A percentile compares a stretch with the other conserved stretches of the same genome.
Conservation (phyloP, 2,797 vertebrate species). For the Oophaga sylvatica region DNA sequence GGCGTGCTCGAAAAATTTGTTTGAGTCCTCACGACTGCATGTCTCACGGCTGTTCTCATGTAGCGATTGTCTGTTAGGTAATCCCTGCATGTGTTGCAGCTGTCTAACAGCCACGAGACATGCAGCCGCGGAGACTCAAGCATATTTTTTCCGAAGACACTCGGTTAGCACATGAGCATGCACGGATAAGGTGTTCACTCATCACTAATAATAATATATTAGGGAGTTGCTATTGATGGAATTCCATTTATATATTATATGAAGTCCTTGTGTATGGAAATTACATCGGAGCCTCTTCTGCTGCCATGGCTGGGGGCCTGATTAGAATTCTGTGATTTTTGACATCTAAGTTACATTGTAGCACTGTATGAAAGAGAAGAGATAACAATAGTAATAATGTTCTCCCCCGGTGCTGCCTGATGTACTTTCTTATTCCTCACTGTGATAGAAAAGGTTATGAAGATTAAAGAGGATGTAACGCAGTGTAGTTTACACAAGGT, state of each 20-base stretch:
- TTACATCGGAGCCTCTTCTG: not conserved
- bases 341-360: not conserved
- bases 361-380: not conserved
- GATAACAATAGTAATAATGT: slow-evolving; percentile 1
- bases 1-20: no score
- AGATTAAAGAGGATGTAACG: not conserved
- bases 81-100: no score
- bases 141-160: no score
- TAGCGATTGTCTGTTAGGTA: no score
- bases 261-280: not conserved
- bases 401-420: not conserved
- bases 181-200: no score
- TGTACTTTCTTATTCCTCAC: not conserved
- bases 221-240: not conserved
- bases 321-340: not conserved
- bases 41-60: no score
- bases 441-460: slow-evolving; percentile 7
- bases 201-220: not conserved
- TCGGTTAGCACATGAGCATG: no score
- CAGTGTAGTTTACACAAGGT: not conserved
- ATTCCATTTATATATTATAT: not conserved
- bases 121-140: no score
- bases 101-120: no score
- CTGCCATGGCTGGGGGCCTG: not conserved
- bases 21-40: no score